These are phyloP conservation scores for Sabellastarte sp. DNA, from an alignment of 2,888 invertebrate genomes.

Conservation along the genomic window DNA sequence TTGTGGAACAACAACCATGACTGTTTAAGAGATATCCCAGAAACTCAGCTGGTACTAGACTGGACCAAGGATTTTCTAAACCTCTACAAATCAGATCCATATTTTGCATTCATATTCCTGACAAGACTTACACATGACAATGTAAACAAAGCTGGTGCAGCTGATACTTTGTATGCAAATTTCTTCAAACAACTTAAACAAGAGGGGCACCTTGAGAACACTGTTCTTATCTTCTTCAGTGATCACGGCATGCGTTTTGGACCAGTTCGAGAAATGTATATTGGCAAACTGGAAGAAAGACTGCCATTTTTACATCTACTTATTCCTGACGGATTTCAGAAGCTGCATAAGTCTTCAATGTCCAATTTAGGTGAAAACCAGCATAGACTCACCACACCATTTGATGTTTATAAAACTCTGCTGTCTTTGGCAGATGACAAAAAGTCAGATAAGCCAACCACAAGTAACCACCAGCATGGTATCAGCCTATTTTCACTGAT, in stretches of 20 bases:
- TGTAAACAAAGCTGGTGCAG: constrained; percentile 74
- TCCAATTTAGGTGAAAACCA: constrained; percentile 69
- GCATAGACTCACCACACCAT: constrained; percentile 74
- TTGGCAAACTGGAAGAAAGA: constrained; percentile 77
- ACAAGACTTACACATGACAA: constrained; percentile 81
- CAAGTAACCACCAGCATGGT: constrained; percentile 24
- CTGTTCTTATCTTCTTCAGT: constrained; percentile 65
- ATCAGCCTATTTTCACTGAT: constrained; percentile 75
- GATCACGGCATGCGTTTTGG: constrained; percentile 92
- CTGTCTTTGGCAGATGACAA: constrained; percentile 59
- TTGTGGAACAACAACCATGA: constrained; percentile 27
- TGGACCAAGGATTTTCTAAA: constrained; percentile 64
- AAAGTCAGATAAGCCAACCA: background rate
- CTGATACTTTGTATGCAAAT: constrained; percentile 69
- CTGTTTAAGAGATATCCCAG: constrained; percentile 72
- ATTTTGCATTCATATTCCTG: constrained; percentile 84
- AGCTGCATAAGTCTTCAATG: constrained; percentile 63
- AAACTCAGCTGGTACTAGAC: constrained; percentile 71
- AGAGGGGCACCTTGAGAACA: constrained; percentile 40
- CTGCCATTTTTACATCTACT: constrained; percentile 77
- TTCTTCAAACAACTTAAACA: constrained; percentile 64
- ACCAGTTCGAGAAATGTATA: constrained; percentile 76
- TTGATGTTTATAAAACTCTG: constrained; percentile 80
- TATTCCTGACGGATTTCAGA: constrained; percentile 73
- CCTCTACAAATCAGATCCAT: constrained; percentile 65